phyloP scores from a whole-genome alignment of 2,888 invertebrate species.

The Chymomyza fuscimana region DNA sequence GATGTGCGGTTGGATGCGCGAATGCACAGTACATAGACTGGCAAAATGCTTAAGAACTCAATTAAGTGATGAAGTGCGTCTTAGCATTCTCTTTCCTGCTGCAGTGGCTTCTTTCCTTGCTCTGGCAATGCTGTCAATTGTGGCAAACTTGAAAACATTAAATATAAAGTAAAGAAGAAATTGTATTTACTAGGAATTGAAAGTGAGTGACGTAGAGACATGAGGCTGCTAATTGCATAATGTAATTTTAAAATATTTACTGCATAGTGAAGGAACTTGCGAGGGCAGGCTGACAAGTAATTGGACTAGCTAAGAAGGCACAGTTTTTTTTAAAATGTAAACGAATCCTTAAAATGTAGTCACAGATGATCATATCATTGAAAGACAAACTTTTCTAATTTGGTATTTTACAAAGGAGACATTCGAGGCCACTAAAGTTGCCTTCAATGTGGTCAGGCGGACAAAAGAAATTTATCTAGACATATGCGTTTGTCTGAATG shows the following conservation, averaged over 20 bases:
- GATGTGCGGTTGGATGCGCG: conserved; percentile 48
- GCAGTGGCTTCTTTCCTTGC: neutral
- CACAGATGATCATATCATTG: too few relatives aligned
- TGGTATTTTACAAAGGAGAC: too few relatives aligned
- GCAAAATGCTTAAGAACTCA: conserved; percentile 58
- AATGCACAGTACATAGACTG: conserved; percentile 43
- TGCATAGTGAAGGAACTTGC: neutral
- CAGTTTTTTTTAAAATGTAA: too few relatives aligned
- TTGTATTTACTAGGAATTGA: neutral
- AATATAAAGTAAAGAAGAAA: neutral
- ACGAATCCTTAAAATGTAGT: too few relatives aligned
- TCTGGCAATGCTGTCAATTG: neutral
- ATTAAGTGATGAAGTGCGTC: conserved; percentile 52
- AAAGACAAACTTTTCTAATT: too few relatives aligned
- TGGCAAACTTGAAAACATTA: neutral
- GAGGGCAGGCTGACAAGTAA: too few relatives aligned
- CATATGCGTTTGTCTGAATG: too few relatives aligned
- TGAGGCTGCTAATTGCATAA: conserved; percentile 1
- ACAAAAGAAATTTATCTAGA: too few relatives aligned
- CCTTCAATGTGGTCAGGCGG: too few relatives aligned
- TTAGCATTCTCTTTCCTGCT: neutral
- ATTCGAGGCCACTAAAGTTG: too few relatives aligned
- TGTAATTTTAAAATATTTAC: neutral
- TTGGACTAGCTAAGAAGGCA: too few relatives aligned
- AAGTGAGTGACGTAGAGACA: neutral